Evolutionary conservation across 2,113 vertebrate species (phyloP), one percentile per base, ranked within the genome.

Genomic region (Oophaga pumilio): DNA sequence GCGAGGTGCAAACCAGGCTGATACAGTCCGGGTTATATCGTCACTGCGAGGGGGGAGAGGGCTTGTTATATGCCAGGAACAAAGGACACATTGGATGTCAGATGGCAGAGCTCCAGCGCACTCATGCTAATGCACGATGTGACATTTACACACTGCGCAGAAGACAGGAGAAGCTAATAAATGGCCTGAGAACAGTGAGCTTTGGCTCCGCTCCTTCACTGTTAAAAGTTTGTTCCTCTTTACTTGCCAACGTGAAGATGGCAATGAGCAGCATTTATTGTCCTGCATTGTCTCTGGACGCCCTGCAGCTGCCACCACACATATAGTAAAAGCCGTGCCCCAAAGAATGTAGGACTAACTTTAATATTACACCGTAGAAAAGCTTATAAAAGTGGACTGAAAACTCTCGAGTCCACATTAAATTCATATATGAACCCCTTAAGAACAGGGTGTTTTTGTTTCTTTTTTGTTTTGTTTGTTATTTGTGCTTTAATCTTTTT

Each of bases 121-220:
- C 84, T 62, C 84, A 85, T 85, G 76, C 28, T 52, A 62, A 85
- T 85, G 52, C 57, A 60, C 57, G 43, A 68, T 86, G 60, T 86
- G 85, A 86, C 85, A 86, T 86, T 86, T 86, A 86, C 76, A 78
- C 85, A 86, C 74, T 78, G 49, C 74, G 28, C 26, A 56, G 60
- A 68, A 68, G 76, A 86, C 74, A 78, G 60, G 71, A 52, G 85
- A 86, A 78, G 74, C 76, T 79, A 86, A 86, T 86, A 86, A 86
- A 78, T 56, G 74, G 79, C 60, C 14, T 78, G 74, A 86, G 74
- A 78, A 86, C 62, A 28, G 60, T 53, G 14, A 53, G 59, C 60
- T 50, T 52, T 86, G 85, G 76, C 85, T 76, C 43, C n/a, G 77
- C 76, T 66, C 43, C 85, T 13, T 62, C 33, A 13, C 84, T 64